Conservation (phyloP, 2,113 vertebrate species). For the Phyllopteryx taeniolatus region DNA sequence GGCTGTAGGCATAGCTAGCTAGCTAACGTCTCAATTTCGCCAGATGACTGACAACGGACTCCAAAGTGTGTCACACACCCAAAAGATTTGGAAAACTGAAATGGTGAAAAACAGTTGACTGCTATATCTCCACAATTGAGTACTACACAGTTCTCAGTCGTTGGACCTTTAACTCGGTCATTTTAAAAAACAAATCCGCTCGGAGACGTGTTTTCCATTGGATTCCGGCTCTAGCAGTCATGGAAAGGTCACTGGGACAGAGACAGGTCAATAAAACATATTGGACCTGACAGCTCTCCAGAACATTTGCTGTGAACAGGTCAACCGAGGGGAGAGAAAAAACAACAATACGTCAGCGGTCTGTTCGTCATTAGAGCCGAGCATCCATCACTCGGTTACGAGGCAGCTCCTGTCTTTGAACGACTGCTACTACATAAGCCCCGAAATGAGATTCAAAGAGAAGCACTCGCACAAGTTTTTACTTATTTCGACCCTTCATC, state of each 20-base stretch:
- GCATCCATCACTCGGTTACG: constrained; percentile 22
- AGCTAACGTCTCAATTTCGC: too few species aligned
- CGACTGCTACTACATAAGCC: constrained; percentile 13
- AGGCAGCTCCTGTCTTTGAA: constrained; percentile 38
- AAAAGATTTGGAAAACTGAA: too few species aligned
- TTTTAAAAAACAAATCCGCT: too few species aligned
- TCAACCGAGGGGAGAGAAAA: constrained; percentile 23
- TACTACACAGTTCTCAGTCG: too few species aligned
- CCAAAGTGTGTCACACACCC: too few species aligned
- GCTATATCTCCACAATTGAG: too few species aligned
- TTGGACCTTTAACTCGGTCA: too few species aligned
- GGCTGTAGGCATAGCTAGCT: too few species aligned
- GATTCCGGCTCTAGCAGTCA: too few species aligned
- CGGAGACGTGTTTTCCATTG: too few species aligned
- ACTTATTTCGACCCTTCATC: neutral
- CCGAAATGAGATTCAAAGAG: neutral
- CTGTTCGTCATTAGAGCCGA: constrained; percentile 44
- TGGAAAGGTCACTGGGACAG: neutral
- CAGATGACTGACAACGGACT: too few species aligned
- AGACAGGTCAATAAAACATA: constrained; percentile 4
- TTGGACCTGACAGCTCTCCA: neutral
- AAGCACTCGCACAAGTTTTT: neutral
- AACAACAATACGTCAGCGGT: constrained; percentile 21
- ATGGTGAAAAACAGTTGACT: too few species aligned
- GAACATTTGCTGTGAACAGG: constrained; percentile 8